phyloP scores from a whole-genome alignment of 2,797 vertebrate genomes.

The Mycteria americana region DNA sequence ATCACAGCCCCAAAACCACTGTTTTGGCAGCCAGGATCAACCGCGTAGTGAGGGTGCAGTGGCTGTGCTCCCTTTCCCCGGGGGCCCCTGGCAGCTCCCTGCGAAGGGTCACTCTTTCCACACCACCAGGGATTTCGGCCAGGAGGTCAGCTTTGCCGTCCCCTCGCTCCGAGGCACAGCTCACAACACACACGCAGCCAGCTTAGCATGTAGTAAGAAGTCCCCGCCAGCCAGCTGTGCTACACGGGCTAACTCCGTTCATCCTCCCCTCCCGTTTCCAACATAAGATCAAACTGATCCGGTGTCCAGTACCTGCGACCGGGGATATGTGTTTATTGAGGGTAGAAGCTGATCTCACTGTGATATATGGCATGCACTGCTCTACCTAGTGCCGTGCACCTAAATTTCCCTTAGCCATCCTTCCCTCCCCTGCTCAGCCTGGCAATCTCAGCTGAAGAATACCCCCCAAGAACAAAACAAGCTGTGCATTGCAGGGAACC shows the following conservation, averaged over 20 bases:
- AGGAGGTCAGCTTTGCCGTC: background rate
- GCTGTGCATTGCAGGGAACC: background rate
- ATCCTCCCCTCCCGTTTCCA: background rate
- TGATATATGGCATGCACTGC: background rate
- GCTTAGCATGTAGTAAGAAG: background rate
- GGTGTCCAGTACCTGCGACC: background rate
- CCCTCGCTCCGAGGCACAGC: background rate
- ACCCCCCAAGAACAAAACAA: background rate
- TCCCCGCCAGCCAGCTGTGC: background rate
- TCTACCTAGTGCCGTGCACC: fast-evolving
- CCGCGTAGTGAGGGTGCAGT: fast-evolving
- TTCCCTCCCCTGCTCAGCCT: background rate
- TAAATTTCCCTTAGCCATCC: background rate
- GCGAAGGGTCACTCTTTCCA: background rate
- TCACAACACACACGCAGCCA: background rate
- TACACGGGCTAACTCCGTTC: fast-evolving
- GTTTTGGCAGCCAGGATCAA: background rate
- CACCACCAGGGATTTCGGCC: background rate
- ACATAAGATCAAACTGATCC: background rate
- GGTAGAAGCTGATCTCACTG: background rate
- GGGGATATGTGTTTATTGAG: background rate
- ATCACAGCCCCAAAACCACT: background rate
- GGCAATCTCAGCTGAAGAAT: background rate
- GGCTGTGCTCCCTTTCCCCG: background rate
- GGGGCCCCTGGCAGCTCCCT: background rate